Evolutionary conservation across 2,888 invertebrate genomes (phyloP), one percentile per base, ranked within the genome.

Genomic region (Celastrina argiolus): DNA sequence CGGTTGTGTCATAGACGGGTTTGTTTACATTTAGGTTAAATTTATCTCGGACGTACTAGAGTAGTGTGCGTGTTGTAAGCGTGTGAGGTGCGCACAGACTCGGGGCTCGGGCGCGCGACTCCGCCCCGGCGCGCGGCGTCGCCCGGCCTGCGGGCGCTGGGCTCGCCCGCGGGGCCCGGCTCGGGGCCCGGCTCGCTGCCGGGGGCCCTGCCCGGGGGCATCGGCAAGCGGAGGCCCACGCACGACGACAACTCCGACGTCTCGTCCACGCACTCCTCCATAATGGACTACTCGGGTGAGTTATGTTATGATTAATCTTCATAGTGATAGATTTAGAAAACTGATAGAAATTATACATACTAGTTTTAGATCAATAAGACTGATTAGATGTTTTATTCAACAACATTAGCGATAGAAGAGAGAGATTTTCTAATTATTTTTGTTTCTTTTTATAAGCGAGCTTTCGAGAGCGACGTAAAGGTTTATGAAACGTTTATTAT

Each of bases 201-300:
- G 94, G 94, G 94, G 94, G 80, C 96, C 94, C 89, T 96, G 81
- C 95, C 96, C 77, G 96, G 96, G 74, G 97, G 96, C 74, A 96
- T 96, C 76, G 96, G 97, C 78, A 97, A 82, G 93, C 96, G 84
- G 83, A 87, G 78, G 83, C 87, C 74, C 89, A 92, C 76, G 22
- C 94, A 95, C 79, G 97, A 97, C 88, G 97, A 97, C 92, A 94
- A 95, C 79, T 97, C 97, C 85, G 97, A 97, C 91, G 96, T 96
- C 78, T 95, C 95, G 80, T 96, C 96, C 77, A 95, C 95, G 71
- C 94, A 95, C 77, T 95, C 95, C 87, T 96, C 96, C 79, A 96
- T 96, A 93, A 95, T 96, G 95, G 96, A 96, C 85, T 96, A 96
- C 87, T 95, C 94, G 79, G 96, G 96, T 96, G 84, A 91, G 92